Conservation (phyloP, 2,888 invertebrate species). For the Cacoxenus indagator region DNA sequence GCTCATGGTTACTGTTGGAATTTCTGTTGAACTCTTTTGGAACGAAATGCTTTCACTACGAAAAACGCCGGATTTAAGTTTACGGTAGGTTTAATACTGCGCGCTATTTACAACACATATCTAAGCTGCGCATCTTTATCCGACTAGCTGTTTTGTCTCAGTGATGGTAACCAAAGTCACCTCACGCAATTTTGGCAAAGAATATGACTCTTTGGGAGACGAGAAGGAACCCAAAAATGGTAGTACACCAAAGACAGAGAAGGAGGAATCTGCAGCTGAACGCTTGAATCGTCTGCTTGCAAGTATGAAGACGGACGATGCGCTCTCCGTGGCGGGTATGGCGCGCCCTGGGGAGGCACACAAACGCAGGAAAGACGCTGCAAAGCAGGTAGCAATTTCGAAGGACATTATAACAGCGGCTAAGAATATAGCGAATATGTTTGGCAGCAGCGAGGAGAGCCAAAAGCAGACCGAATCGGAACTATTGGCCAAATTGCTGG, state of each 20-base stretch:
- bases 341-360: conserved; percentile 63
- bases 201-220: conserved; percentile 58
- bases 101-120: neutral
- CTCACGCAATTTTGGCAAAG: conserved; percentile 35
- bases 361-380: conserved; percentile 46
- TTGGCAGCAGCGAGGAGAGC: conserved; percentile 77
- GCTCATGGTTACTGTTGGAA: neutral
- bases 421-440: conserved; percentile 78
- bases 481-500: conserved; percentile 78
- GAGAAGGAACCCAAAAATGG: conserved; percentile 49
- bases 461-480: conserved; percentile 80
- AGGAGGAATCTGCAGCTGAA: conserved; percentile 59
- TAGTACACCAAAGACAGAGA: conserved; percentile 28
- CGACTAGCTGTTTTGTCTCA: neutral
- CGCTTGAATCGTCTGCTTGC: conserved; percentile 66
- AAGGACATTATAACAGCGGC: conserved; percentile 74
- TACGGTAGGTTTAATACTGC: neutral
- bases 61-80: neutral
- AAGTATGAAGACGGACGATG: conserved; percentile 65
- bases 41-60: conserved; percentile 8
- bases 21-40: neutral
- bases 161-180: neutral
- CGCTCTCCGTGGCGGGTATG: conserved; percentile 41
- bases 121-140: neutral
- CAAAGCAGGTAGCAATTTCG: conserved; percentile 45